Percentiles rank a stretch among this genome's conserved stretches.
Evolutionary conservation across 1,140 invertebrate genomes (phyloP).

Genomic region (Drosophila aff.): DNA sequence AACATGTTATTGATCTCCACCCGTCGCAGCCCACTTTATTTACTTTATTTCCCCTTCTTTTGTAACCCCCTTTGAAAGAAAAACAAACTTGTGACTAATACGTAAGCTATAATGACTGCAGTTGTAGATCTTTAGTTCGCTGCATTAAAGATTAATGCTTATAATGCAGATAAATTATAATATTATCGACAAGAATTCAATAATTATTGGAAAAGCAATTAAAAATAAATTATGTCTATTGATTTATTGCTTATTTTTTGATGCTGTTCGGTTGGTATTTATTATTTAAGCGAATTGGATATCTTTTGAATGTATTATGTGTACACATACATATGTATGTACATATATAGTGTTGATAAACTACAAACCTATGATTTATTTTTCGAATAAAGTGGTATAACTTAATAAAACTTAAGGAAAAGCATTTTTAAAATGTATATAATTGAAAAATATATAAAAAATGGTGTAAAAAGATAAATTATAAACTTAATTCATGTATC

Average conservation of each 20-base stretch:
- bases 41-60: conserved; percentile 6
- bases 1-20: conserved; percentile 44
- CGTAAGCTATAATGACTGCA: conserved; percentile 2
- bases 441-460: too few species aligned
- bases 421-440: too few species aligned
- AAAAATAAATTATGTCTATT: neutral
- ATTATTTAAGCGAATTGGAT: too few species aligned
- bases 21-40: conserved; percentile 6
- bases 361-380: too few species aligned
- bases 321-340: too few species aligned
- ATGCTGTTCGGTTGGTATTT: too few species aligned
- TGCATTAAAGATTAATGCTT: conserved; percentile 3
- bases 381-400: too few species aligned
- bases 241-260: neutral
- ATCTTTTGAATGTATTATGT: too few species aligned
- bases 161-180: neutral
- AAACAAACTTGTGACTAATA: conserved; percentile 11
- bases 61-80: conserved; percentile 14
- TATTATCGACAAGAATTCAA: neutral
- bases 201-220: neutral
- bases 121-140: neutral
- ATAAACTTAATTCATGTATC: too few species aligned
- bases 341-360: too few species aligned
- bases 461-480: too few species aligned
- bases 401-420: too few species aligned